Evolutionary conservation across 2,888 invertebrate species (phyloP).

Genomic region (Maniola hyperantus): DNA sequence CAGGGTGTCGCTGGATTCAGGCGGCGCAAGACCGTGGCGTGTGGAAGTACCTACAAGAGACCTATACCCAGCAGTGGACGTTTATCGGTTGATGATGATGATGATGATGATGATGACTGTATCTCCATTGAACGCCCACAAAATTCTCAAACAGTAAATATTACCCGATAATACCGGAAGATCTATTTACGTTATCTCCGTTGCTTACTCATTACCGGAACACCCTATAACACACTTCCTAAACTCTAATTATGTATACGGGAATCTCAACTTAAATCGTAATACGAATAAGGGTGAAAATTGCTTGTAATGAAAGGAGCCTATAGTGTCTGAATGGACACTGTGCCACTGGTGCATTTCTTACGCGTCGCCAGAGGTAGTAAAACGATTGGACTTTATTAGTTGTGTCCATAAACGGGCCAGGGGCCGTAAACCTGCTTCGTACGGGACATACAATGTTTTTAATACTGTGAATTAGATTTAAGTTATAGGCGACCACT

Average conservation of each 20-base stretch:
- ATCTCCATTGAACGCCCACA: neutral
- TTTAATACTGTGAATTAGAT: slow-evolving; percentile 38
- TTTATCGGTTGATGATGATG: too few species aligned
- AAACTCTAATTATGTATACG: neutral
- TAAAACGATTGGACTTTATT: slow-evolving; percentile 74
- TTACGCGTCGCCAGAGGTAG: slow-evolving; percentile 45
- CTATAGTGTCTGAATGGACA: slow-evolving; percentile 17
- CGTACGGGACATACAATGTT: slow-evolving; percentile 43
- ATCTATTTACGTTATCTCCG: slow-evolving; percentile 34
- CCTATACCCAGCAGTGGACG: too few species aligned
- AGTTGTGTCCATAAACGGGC: slow-evolving; percentile 74
- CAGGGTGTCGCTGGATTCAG: too few species aligned
- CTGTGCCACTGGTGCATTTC: slow-evolving; percentile 36
- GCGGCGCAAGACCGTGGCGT: too few species aligned
- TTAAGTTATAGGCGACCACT: slow-evolving; percentile 23
- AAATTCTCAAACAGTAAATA: slow-evolving; percentile 3
- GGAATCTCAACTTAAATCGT: slow-evolving; percentile 1
- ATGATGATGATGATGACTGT: too few species aligned
- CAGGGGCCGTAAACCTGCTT: slow-evolving; percentile 62
- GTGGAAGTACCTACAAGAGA: too few species aligned
- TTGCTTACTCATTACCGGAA: slow-evolving; percentile 32
- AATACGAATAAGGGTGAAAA: neutral
- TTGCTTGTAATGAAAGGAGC: slow-evolving; percentile 15
- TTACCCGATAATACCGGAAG: slow-evolving; percentile 25
- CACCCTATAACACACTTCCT: neutral